phyloP scores from a whole-genome alignment of 1,140 invertebrate species.

The Hesperophylax magnus region DNA sequence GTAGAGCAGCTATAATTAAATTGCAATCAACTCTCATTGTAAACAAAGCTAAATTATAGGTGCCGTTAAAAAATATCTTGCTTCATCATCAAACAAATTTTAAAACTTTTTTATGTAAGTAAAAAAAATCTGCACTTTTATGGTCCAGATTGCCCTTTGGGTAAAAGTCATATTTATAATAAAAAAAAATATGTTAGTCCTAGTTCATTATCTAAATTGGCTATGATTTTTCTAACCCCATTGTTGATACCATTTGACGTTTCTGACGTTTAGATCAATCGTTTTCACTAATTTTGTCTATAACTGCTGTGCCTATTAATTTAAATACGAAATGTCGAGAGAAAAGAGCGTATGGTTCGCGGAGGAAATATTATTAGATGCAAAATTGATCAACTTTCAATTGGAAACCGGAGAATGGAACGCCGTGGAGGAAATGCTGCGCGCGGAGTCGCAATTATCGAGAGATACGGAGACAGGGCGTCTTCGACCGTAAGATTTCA shows the following conservation, averaged over 20 bases:
- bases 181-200: no score
- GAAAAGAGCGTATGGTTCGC: constrained; percentile 71
- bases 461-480: constrained; percentile 68
- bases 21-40: no score
- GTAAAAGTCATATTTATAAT: no score
- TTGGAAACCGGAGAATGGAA: constrained; percentile 69
- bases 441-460: constrained; percentile 68
- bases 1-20: no score
- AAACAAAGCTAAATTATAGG: no score
- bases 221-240: no score
- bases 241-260: not conserved
- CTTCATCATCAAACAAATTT: no score
- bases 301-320: not conserved
- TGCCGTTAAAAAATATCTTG: no score
- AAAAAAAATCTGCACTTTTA: no score
- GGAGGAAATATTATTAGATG: constrained; percentile 69
- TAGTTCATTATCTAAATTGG: no score
- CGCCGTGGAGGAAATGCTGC: constrained; percentile 68
- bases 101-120: no score
- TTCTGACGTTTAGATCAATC: not conserved
- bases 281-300: not conserved
- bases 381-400: constrained; percentile 69
- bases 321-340: constrained; percentile 62
- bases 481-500: constrained; percentile 65
- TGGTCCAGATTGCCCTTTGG: no score